Conservation (phyloP, 2,888 invertebrate species). For the Xylocampa areola region DNA sequence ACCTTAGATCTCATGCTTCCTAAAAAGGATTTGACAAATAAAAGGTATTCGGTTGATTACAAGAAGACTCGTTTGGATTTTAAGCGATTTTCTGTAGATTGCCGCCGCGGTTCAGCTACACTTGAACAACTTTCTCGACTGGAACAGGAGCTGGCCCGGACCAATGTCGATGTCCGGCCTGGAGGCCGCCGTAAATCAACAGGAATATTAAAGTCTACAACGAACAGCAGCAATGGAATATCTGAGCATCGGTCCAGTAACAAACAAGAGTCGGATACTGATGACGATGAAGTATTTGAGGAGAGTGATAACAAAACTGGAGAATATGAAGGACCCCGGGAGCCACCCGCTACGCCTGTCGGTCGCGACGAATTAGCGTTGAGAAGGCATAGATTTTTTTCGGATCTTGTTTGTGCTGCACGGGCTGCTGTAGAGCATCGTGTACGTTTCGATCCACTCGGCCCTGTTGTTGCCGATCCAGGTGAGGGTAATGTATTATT, state of each 20-base stretch:
- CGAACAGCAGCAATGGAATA: constrained; percentile 76
- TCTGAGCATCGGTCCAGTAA: constrained; percentile 69
- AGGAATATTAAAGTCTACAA: constrained; percentile 84
- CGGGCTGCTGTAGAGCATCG: constrained; percentile 93
- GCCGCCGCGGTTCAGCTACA: constrained; percentile 79
- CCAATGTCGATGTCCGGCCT: constrained; percentile 80
- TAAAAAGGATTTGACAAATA: constrained; percentile 76
- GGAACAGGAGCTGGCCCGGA: constrained; percentile 81
- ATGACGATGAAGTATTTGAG: constrained; percentile 91
- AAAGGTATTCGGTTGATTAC: constrained; percentile 84
- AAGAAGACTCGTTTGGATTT: constrained; percentile 81
- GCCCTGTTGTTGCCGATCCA: constrained; percentile 91
- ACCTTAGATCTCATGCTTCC: constrained; percentile 69
- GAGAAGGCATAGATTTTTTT: constrained; percentile 94
- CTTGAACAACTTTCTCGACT: constrained; percentile 80
- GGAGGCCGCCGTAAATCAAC: constrained; percentile 81
- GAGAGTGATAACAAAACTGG: constrained; percentile 74
- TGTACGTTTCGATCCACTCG: constrained; percentile 93
- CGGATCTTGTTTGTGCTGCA: constrained; percentile 93
- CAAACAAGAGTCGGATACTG: constrained; percentile 73
- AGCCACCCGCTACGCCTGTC: constrained; percentile 93
- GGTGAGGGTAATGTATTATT: constrained; percentile 79
- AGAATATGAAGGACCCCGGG: constrained; percentile 88
- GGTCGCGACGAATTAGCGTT: constrained; percentile 94
- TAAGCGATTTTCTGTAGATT: constrained; percentile 84